Base-by-base conservation (phyloP, 2,797 vertebrate genomes). In the Echeneis naucrates region DNA sequence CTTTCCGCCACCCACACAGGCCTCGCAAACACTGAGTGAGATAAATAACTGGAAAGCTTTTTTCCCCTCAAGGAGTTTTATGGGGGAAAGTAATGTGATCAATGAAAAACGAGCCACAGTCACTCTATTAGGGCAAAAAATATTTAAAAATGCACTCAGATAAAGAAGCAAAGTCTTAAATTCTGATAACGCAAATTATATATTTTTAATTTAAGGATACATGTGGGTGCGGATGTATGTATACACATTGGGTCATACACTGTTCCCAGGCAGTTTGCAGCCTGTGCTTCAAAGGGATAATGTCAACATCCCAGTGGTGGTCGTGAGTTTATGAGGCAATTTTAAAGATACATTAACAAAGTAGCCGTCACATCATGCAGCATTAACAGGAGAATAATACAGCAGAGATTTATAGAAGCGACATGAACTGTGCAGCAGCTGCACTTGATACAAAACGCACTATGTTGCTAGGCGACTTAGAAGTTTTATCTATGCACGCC, bases 1-100 rank as follows among this genome's bases (percentile, higher is more conserved):
- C 56, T 59, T 51, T 33, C 48, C 72, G 35, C 48, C 54, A 32
- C 68, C 60, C 53, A 75, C 73, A 54, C 56, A 74, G 38, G 19
- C 61, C 16, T 32, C 51, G 64, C 40, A 61, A 75, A 69, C 30
- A 37, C 44, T 50, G 51, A 66, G 50, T 72, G 24, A 13, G 35
- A 69, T 52, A 69, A 56, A 68, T 27, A 61, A 50, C 30, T 12
- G 3, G 48, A 8, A 47, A n/a, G 8, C 19, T 17, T 35, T 27
- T 53, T 61, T 24, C 8, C 8, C 32, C 17, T 19, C 23, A 33
- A 40, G 6, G n/a, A 75, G 6, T 38, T 76, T 21, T 17, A 72
- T n/a, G 16, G 37, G 14, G 14, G 3, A 42, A 67, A 50, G 5
- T 57, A 3, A 30, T 30, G 26, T 35, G 21, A 35, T 44, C 54